Evolutionary conservation across 2,888 invertebrate genomes (phyloP).

Genomic region (Ptilodon capucinus): DNA sequence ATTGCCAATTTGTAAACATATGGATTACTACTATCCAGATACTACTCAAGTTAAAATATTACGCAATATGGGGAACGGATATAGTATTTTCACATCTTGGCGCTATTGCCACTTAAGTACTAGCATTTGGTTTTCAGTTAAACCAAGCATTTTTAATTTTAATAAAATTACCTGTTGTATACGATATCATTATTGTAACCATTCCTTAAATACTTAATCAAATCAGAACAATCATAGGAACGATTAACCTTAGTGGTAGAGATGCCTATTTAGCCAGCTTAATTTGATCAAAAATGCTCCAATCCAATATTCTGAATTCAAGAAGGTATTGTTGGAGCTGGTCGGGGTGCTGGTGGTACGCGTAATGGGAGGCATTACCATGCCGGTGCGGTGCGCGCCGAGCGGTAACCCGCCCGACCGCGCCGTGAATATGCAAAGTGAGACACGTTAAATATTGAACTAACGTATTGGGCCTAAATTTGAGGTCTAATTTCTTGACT

Average conservation of each 20-base stretch:
- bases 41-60: slow-evolving; percentile 4
- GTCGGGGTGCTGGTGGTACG: slow-evolving; percentile 27
- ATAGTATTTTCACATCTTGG: too few relatives aligned
- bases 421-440: slow-evolving; percentile 75
- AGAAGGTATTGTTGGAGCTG: slow-evolving; percentile 23
- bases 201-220: too few relatives aligned
- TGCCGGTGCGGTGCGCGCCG: slow-evolving; percentile 59
- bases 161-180: too few relatives aligned
- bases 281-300: too few relatives aligned
- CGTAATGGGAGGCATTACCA: slow-evolving; percentile 68
- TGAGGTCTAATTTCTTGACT: slow-evolving; percentile 32
- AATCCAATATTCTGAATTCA: slow-evolving; percentile 17
- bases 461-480: slow-evolving; percentile 56
- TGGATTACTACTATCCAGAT: slow-evolving; percentile 21
- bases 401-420: slow-evolving; percentile 52
- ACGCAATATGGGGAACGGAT: background rate
- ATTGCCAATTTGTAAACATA: slow-evolving; percentile 42
- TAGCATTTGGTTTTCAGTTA: too few relatives aligned
- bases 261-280: too few relatives aligned
- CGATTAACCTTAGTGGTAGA: too few relatives aligned
- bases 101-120: too few relatives aligned
- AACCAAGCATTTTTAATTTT: too few relatives aligned
- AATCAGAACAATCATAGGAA: too few relatives aligned
- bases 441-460: slow-evolving; percentile 67
- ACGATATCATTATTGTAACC: too few relatives aligned